Evolutionary conservation across 2,888 invertebrate species (phyloP), one percentile per base, ranked within the genome.

Genomic region (Odontocolon sp.): DNA sequence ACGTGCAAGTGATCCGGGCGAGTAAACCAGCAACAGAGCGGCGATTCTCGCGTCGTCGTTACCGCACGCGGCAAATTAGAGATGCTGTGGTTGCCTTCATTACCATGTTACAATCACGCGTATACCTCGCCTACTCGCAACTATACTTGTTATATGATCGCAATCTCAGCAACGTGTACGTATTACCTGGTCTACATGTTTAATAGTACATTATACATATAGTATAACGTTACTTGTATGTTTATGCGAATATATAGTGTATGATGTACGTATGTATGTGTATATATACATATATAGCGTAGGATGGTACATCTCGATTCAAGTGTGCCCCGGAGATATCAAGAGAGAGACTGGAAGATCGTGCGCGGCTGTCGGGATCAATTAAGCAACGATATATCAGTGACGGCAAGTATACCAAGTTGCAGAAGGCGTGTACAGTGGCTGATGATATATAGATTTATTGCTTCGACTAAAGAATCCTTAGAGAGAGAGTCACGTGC

Each of bases 361-460:
- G 42, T 38, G 11, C 26, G 36, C 50, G 66, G 45, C 66, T 66
- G 75, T 76, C 75, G 26, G 52, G 70, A 76, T 76, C 75, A 76
- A 76, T 76, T 76, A 76, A 76, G 61, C 75, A 76, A 70, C 75
- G 59, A 76, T 76, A 70, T 66, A 76, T 76, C 75, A 76, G 61
- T 61, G 70, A 70, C 59, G 54, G 64, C 64, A 52, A n/a, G 36
- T 47, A 45, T n/a, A 47, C 33, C 26, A 57, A 40, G 61, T 14
- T 47, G 36, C 61, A 14, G 3, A 18, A 63, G 59, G 66, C 59
- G 75, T 59, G 69, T 76, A 54, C 70, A 61, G 40, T 38, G 42
- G 59, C 42, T 59, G 26, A 45, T 69, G n/a, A n/a, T 59, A 52
- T 45, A 70, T 54, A 70, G 66, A 76, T 70, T 76, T 76, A 70